A percentile compares a stretch with the other conserved stretches of the same genome.
These are phyloP conservation scores for Dynastes hyllus DNA, from an alignment of 2,888 invertebrate species.

Conservation along the genomic window DNA sequence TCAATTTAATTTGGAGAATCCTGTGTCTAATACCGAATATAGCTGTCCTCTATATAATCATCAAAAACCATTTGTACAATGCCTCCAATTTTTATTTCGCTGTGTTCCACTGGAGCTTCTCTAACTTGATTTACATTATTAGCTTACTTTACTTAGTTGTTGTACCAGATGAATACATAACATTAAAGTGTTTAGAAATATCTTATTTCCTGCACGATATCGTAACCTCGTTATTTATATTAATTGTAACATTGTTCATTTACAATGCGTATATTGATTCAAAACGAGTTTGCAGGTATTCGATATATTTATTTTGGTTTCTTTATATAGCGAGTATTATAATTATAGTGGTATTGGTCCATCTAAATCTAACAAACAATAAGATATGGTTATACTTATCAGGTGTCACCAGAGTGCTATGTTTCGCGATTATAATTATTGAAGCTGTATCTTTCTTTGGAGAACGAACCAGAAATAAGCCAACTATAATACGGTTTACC, in stretches of 20 bases:
- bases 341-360: conserved; percentile 14
- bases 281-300: conserved; percentile 24
- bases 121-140: conserved; percentile 32
- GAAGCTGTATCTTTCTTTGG: conserved; percentile 21
- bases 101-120: conserved; percentile 26
- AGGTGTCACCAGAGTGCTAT: conserved; percentile 28
- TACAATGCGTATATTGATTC: conserved; percentile 30
- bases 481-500: conserved; percentile 4
- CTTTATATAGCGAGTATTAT: background rate
- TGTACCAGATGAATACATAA: conserved; percentile 20
- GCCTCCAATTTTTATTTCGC: conserved; percentile 36
- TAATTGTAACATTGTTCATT: conserved; percentile 37
- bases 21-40: conserved; percentile 30
- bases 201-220: conserved; percentile 34
- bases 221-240: conserved; percentile 12
- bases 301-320: conserved; percentile 24
- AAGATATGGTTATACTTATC: conserved; percentile 32
- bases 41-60: conserved; percentile 18
- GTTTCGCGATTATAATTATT: conserved; percentile 15
- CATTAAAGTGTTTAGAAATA: conserved; percentile 34
- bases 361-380: conserved; percentile 34
- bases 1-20: conserved; percentile 36
- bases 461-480: conserved; percentile 27
- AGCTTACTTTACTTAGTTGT: conserved; percentile 27
- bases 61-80: conserved; percentile 20